A percentile compares a stretch with the other conserved stretches of the same genome.
These are phyloP conservation scores for Acipenser oxyrinchus DNA, from an alignment of 2,797 vertebrate genomes.

Conservation along the genomic window DNA sequence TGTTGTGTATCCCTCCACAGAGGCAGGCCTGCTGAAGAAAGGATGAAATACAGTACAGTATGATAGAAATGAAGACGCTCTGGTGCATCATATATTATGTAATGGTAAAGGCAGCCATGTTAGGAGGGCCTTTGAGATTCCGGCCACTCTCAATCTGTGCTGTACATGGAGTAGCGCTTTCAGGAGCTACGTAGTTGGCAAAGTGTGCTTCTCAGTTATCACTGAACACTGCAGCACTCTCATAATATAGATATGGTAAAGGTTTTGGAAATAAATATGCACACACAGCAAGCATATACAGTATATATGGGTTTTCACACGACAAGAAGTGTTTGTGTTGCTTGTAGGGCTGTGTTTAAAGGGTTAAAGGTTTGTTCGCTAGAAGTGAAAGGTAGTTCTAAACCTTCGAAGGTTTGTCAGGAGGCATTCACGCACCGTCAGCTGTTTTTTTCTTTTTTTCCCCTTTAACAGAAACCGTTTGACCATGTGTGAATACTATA, in stretches of 20 bases:
- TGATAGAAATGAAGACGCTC: neutral
- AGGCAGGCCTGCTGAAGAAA: neutral
- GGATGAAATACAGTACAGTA: neutral
- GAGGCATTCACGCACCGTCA: too few relatives aligned
- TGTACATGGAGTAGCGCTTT: neutral
- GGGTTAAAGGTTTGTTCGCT: too few relatives aligned
- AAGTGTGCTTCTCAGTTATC: neutral
- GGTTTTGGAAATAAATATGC: neutral
- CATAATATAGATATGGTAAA: neutral
- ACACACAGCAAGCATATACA: too few relatives aligned
- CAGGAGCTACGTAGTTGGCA: neutral
- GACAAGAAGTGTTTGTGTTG: too few relatives aligned
- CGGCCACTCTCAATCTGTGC: neutral
- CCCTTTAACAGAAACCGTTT: too few relatives aligned
- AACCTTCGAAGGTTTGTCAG: too few relatives aligned
- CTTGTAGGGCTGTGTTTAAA: too few relatives aligned
- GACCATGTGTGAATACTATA: too few relatives aligned
- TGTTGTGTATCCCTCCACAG: neutral
- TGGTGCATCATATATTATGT: neutral
- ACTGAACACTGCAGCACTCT: neutral
- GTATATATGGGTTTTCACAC: too few relatives aligned
- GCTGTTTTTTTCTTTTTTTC: too few relatives aligned
- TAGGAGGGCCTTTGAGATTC: constrained; percentile 1
- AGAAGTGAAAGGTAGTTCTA: too few relatives aligned
- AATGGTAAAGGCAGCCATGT: constrained; percentile 1